Conservation (phyloP, 2,797 vertebrate species). For the Cirrhinus molitorella region DNA sequence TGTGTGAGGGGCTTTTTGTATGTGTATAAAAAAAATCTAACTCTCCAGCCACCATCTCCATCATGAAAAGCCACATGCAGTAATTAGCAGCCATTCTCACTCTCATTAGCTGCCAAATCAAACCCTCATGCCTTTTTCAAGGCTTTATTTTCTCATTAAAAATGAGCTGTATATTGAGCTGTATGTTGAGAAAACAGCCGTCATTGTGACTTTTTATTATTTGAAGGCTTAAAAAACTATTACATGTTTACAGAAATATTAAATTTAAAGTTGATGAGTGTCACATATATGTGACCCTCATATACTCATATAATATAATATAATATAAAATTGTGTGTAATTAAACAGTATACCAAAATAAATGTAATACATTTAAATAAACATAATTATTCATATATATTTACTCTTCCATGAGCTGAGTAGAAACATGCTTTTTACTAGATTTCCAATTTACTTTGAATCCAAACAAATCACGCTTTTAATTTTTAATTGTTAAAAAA, state of each 20-base stretch:
- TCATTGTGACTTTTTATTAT: background rate
- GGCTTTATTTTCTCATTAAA: slow-evolving; percentile 69
- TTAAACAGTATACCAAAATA: background rate
- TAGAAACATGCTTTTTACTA: background rate
- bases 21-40: slow-evolving; percentile 11
- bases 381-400: background rate
- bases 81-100: slow-evolving; percentile 28
- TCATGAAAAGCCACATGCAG: slow-evolving; percentile 36
- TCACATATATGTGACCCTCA: no score
- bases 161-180: slow-evolving; percentile 64
- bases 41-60: slow-evolving; percentile 23
- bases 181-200: slow-evolving; percentile 15
- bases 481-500: no score
- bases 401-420: background rate
- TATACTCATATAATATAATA: no score
- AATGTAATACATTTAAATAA: no score
- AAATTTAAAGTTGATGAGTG: background rate
- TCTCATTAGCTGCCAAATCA: slow-evolving; percentile 42
- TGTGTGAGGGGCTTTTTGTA: slow-evolving; percentile 1
- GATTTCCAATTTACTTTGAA: background rate
- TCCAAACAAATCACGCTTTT: background rate
- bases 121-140: slow-evolving; percentile 56
- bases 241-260: background rate
- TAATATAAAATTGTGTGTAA: background rate
- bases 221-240: background rate